A percentile compares a stretch with the other conserved stretches of the same genome.
Evolutionary conservation across 2,113 vertebrate species (phyloP).

Genomic region (Brevimyrus niger): DNA sequence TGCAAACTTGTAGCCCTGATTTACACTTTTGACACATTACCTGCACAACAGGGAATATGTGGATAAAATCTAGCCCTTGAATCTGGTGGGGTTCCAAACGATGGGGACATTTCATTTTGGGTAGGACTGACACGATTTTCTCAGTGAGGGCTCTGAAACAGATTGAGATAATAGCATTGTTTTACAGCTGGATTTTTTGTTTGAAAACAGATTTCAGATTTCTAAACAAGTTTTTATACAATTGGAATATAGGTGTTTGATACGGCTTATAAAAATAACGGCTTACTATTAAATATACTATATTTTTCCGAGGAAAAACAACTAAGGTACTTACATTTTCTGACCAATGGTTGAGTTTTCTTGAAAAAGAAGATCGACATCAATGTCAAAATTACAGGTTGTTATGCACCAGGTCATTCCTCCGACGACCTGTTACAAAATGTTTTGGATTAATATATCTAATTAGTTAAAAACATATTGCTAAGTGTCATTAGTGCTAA

Average conservation of each 20-base stretch:
- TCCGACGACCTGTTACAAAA: constrained; percentile 79
- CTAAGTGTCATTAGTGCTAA: not conserved
- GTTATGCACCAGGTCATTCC: constrained; percentile 99
- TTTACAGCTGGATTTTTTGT: not conserved
- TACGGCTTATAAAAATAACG: not conserved
- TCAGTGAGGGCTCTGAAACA: constrained; percentile 82
- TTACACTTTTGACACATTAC: constrained; percentile 46
- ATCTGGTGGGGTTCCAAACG: constrained; percentile 95
- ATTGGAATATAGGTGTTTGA: not conserved
- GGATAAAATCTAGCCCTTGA: constrained; percentile 96
- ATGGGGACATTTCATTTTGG: constrained; percentile 96
- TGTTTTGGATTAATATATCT: not conserved
- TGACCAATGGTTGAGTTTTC: constrained; percentile 99
- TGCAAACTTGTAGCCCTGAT: not conserved
- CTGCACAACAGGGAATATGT: constrained; percentile 95
- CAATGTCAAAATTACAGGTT: constrained; percentile 90
- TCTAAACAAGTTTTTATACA: not conserved
- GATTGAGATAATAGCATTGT: not conserved
- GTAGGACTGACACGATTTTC: constrained; percentile 94
- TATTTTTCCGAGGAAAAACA: not conserved
- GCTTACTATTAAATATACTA: not conserved
- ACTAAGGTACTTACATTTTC: constrained; percentile 77
- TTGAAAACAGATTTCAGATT: not conserved
- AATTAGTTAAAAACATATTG: not conserved
- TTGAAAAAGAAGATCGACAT: constrained; percentile 94